These are phyloP conservation scores for Gnathonemus echidnorhynchus DNA, from an alignment of 2,113 vertebrate species.

Conservation along the genomic window DNA sequence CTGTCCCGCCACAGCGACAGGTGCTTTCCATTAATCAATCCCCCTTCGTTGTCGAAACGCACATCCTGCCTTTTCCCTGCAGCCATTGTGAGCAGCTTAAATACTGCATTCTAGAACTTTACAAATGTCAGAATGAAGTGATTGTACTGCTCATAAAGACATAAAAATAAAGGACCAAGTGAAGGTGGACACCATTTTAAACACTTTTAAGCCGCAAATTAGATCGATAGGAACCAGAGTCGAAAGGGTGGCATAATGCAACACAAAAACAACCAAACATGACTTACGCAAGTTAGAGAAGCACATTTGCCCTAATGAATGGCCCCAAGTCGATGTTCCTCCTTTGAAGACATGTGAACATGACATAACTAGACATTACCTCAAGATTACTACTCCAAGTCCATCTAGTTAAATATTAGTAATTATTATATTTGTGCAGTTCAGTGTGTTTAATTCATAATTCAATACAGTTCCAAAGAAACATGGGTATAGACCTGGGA, in stretches of 20 bases:
- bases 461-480: not conserved
- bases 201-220: not conserved
- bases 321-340: not conserved
- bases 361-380: not conserved
- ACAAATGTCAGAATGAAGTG: not conserved
- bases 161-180: not conserved
- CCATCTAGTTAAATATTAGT: not conserved
- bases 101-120: not conserved
- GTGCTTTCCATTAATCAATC: constrained; percentile 2
- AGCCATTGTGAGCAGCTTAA: not conserved
- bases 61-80: not conserved
- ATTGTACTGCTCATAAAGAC: not conserved
- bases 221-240: not conserved
- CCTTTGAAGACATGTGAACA: not conserved
- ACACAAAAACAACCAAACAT: not conserved
- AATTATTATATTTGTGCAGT: not conserved
- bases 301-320: not conserved
- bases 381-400: not conserved
- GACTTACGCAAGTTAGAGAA: not conserved
- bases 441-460: not conserved
- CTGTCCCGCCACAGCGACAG: not conserved
- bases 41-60: not conserved
- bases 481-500: not conserved
- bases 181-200: not conserved
- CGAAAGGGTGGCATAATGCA: not conserved